Percentiles rank a stretch among this genome's conserved stretches.
Evolutionary conservation across 2,888 invertebrate genomes (phyloP).

Genomic region (Callinectes sapidus): DNA sequence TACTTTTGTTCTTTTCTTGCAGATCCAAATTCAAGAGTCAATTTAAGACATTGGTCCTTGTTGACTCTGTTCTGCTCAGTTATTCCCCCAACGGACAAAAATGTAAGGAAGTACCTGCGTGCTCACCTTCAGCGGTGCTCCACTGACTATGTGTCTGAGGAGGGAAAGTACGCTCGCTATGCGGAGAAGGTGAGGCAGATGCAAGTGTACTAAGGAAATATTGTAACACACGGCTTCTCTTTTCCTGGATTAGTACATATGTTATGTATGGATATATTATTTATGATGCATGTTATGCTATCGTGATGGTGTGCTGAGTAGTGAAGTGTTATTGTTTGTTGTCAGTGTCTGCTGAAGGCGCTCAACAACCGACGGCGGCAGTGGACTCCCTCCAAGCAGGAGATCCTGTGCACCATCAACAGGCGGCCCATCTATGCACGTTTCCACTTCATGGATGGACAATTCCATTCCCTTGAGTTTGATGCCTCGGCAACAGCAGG

Average conservation of each 20-base stretch:
- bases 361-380: slow-evolving; percentile 84
- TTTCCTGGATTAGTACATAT: neutral
- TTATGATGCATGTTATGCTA: neutral
- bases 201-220: neutral
- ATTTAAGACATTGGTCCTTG: slow-evolving; percentile 93
- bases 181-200: slow-evolving; percentile 84
- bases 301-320: neutral
- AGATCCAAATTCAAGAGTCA: slow-evolving; percentile 90
- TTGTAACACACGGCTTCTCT: neutral
- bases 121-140: slow-evolving; percentile 93
- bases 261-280: neutral
- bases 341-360: slow-evolving; percentile 84
- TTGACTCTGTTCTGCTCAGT: slow-evolving; percentile 88
- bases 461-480: slow-evolving; percentile 95
- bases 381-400: slow-evolving; percentile 93
- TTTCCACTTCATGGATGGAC: slow-evolving; percentile 94
- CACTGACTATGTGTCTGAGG: slow-evolving; percentile 91
- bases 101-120: slow-evolving; percentile 89
- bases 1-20: slow-evolving; percentile 79
- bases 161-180: slow-evolving; percentile 94
- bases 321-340: neutral
- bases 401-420: slow-evolving; percentile 93
- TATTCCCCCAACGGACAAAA: slow-evolving; percentile 89
- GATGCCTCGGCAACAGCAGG: slow-evolving; percentile 94
- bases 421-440: slow-evolving; percentile 92